A percentile compares a stretch with the other conserved stretches of the same genome.
Conservation (phyloP, 2,888 invertebrate genomes). For the Beris morrisii region DNA sequence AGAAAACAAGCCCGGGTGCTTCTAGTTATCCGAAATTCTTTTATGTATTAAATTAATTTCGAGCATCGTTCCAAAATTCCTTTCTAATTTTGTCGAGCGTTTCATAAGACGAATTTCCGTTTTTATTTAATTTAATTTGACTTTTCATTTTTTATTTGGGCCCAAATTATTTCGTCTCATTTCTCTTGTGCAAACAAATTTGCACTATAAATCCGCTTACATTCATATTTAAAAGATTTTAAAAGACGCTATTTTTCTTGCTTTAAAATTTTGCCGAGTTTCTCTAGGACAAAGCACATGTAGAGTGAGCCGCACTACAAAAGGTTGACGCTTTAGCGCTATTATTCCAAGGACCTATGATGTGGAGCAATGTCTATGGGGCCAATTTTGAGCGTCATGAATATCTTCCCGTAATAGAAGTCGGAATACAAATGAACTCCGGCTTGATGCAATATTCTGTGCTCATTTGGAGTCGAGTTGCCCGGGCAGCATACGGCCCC, state of each 20-base stretch:
- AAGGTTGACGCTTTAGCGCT: not conserved
- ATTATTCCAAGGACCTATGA: slow-evolving; percentile 16
- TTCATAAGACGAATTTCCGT: slow-evolving; percentile 7
- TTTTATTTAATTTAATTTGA: not conserved
- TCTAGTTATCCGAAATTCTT: slow-evolving; percentile 5
- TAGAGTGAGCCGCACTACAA: not conserved
- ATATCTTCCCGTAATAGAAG: slow-evolving; percentile 24
- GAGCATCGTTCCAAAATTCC: slow-evolving; percentile 17
- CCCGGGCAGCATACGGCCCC: slow-evolving; percentile 22
- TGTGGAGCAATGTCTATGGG: slow-evolving; percentile 13
- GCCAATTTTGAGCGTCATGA: slow-evolving; percentile 22
- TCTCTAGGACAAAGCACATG: not conserved
- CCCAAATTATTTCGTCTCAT: slow-evolving; percentile 7
- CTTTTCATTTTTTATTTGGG: not conserved
- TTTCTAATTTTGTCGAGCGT: slow-evolving; percentile 14
- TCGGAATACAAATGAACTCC: slow-evolving; percentile 29
- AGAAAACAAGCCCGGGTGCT: not conserved
- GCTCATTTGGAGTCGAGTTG: slow-evolving; percentile 6
- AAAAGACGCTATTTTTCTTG: slow-evolving; percentile 27
- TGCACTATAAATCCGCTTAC: slow-evolving; percentile 25
- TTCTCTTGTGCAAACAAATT: slow-evolving; percentile 22
- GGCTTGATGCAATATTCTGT: slow-evolving; percentile 6
- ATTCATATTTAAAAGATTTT: slow-evolving; percentile 18
- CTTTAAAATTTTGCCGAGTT: slow-evolving; percentile 20
- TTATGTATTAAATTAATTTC: slow-evolving; percentile 22